These are phyloP conservation scores for Verasper variegatus DNA, from an alignment of 2,113 vertebrate species.

Conservation along the genomic window DNA sequence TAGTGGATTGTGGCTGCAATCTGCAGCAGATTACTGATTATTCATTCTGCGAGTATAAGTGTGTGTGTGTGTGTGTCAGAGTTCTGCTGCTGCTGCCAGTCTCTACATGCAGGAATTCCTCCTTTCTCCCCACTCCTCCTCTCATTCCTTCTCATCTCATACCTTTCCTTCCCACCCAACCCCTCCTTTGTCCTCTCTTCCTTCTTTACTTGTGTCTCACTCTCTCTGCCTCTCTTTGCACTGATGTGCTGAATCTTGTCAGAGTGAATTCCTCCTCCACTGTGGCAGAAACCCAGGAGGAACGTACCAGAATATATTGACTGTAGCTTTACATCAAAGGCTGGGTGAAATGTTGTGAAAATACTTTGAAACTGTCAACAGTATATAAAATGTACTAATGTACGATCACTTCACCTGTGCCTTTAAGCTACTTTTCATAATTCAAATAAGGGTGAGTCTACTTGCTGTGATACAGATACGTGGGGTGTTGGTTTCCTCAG, in stretches of 20 bases:
- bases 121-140: neutral
- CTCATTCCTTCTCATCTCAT: conserved; percentile 30
- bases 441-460: no score
- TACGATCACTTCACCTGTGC: no score
- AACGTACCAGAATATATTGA: conserved; percentile 7
- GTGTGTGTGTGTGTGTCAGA: neutral
- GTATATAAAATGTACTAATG: no score
- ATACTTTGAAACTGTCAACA: no score
- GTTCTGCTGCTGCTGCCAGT: conserved; percentile 44
- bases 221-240: neutral
- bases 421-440: no score
- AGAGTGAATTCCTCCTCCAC: conserved; percentile 37
- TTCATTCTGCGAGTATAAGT: conserved; percentile 9
- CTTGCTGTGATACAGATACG: no score
- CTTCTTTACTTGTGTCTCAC: neutral
- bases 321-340: no score
- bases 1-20: no score
- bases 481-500: no score
- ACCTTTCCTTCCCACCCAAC: conserved; percentile 11
- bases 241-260: conserved; percentile 63
- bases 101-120: conserved; percentile 66
- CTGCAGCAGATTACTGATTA: conserved; percentile 17
- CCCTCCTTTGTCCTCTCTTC: neutral
- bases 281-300: conserved; percentile 6
- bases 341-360: no score